Conservation (phyloP, 1,140 invertebrate genomes). For the Aphaenogaster ashmeadi region DNA sequence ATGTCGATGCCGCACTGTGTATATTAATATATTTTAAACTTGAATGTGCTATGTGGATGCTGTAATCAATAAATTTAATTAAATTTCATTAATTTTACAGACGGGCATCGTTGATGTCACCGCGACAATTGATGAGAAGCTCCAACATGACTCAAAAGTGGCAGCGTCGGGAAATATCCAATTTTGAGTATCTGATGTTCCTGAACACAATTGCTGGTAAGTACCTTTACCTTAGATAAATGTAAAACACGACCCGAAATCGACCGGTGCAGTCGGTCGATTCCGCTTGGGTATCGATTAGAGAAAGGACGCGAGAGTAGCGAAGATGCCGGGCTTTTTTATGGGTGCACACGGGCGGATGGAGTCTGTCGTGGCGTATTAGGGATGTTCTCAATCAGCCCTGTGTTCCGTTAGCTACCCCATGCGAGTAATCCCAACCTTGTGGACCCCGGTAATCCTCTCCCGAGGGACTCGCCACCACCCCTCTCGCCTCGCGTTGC, state of each 20-base stretch:
- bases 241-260: constrained; percentile 12
- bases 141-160: constrained; percentile 99
- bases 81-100: constrained; percentile 87
- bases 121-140: constrained; percentile 98
- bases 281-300: constrained; percentile 8
- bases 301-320: constrained; percentile 42
- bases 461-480: constrained; percentile 74
- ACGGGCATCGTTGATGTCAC: constrained; percentile 99
- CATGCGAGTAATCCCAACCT: constrained; percentile 81
- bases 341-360: constrained; percentile 84
- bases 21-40: background rate
- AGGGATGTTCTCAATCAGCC: constrained; percentile 87
- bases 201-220: constrained; percentile 99
- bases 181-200: constrained; percentile 99
- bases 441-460: constrained; percentile 78
- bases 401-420: constrained; percentile 82
- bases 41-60: background rate
- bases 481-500: constrained; percentile 51
- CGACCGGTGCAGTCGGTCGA: constrained; percentile 43
- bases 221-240: constrained; percentile 75
- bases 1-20: background rate
- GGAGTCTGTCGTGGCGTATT: constrained; percentile 86
- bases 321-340: constrained; percentile 70
- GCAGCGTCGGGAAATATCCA: constrained; percentile 99
- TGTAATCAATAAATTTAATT: background rate